Evolutionary conservation across 1,140 invertebrate species (phyloP).

Genomic region (Orchesella cincta): DNA sequence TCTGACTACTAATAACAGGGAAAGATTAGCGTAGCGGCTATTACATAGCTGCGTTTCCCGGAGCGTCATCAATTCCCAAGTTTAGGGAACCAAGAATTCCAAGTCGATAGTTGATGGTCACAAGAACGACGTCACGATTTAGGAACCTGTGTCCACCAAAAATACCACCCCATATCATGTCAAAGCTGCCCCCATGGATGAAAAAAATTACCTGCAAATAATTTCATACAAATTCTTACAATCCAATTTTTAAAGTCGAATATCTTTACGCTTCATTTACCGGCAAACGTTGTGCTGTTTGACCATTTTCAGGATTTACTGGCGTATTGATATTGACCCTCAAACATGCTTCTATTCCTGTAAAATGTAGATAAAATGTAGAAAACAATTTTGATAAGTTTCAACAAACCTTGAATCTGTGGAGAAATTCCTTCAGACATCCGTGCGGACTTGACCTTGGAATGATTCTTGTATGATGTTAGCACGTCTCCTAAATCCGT

Average conservation of each 20-base stretch:
- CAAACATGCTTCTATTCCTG: not conserved
- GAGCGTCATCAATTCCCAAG: conserved; percentile 17
- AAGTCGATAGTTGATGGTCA: conserved; percentile 17
- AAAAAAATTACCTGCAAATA: conserved; percentile 13
- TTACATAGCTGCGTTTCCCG: conserved; percentile 27
- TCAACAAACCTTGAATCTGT: not conserved
- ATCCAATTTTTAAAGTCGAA: no score
- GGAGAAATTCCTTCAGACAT: not conserved
- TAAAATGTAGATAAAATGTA: not conserved
- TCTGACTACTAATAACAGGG: not conserved
- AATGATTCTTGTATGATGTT: not conserved
- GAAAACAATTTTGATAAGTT: not conserved
- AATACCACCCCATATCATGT: not conserved
- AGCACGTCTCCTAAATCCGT: not conserved
- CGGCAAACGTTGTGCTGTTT: not conserved
- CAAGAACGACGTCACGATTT: not conserved
- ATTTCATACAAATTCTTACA: no score
- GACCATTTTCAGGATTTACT: not conserved
- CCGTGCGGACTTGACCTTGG: not conserved
- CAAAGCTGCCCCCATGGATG: conserved; percentile 9
- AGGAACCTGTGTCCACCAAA: conserved; percentile 11
- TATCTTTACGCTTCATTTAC: not conserved
- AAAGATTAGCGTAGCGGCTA: no score
- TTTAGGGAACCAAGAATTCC: conserved; percentile 25
- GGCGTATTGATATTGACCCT: not conserved